Percentiles rank a stretch among this genome's conserved stretches.
phyloP scores from a whole-genome alignment of 2,888 invertebrate genomes.

The Anaspis maculata region DNA sequence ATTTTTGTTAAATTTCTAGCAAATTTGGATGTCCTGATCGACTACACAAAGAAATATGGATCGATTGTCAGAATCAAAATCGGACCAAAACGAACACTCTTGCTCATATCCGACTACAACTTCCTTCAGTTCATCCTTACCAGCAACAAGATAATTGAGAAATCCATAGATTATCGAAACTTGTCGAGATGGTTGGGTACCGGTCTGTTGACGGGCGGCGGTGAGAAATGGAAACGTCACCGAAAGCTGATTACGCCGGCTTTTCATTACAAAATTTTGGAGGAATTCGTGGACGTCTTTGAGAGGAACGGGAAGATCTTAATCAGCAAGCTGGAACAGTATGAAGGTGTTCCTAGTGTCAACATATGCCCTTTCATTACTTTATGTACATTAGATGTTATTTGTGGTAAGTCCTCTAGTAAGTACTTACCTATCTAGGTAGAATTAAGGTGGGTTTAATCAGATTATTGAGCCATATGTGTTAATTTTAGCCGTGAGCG shows the following conservation, averaged over 20 bases:
- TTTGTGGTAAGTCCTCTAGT: constrained; percentile 48
- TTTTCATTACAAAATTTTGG: constrained; percentile 68
- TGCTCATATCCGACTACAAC: constrained; percentile 10
- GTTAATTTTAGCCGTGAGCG: too few species aligned
- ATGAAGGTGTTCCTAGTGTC: constrained; percentile 39
- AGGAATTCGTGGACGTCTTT: constrained; percentile 61
- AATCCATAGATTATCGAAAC: constrained; percentile 8
- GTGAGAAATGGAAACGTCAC: constrained; percentile 52
- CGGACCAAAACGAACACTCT: constrained; percentile 2
- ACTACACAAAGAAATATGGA: constrained; percentile 6
- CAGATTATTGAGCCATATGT: too few species aligned
- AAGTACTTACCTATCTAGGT: too few species aligned
- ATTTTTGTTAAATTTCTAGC: too few species aligned
- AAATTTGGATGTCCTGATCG: constrained; percentile 4
- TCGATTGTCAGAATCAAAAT: constrained; percentile 4
- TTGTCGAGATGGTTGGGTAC: constrained; percentile 12
- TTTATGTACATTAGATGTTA: constrained; percentile 52
- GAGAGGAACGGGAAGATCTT: constrained; percentile 53
- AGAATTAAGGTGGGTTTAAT: too few species aligned
- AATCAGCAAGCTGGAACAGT: constrained; percentile 43
- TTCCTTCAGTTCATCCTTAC: constrained; percentile 7
- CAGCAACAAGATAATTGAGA: constrained; percentile 6
- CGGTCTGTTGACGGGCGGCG: constrained; percentile 10
- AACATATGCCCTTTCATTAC: constrained; percentile 54
- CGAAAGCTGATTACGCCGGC: constrained; percentile 66